Evolutionary conservation across 2,113 vertebrate genomes (phyloP).

Genomic region (Cricetomys ansorgei): DNA sequence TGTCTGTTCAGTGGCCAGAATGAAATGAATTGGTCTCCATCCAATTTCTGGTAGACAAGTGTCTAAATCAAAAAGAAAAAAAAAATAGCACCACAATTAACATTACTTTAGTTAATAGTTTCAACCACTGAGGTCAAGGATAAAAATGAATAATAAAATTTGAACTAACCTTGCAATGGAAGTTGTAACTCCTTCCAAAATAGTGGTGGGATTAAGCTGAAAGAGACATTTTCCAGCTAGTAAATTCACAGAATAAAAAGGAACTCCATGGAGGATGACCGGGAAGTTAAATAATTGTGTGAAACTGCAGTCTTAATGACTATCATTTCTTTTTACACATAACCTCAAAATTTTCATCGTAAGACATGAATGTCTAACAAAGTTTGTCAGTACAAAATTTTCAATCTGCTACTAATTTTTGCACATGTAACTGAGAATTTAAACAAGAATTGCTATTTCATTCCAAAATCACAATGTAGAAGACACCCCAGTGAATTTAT

Average conservation of each 20-base stretch:
- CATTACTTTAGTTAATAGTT: constrained; percentile 78
- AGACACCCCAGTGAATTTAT: background rate
- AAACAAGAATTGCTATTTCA: background rate
- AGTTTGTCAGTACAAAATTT: background rate
- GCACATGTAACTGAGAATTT: background rate
- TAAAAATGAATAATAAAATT: constrained; percentile 73
- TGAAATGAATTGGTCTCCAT: constrained; percentile 77
- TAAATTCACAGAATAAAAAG: constrained; percentile 54
- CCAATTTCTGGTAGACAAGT: constrained; percentile 78
- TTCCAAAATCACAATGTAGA: background rate
- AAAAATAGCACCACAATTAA: constrained; percentile 73
- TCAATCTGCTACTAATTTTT: constrained; percentile 15
- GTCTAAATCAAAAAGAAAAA: constrained; percentile 69
- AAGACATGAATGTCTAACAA: background rate
- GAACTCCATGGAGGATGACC: background rate
- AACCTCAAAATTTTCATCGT: background rate
- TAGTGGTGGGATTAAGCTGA: background rate
- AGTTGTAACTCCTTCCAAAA: constrained; percentile 63
- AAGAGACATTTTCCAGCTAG: background rate
- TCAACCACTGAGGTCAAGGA: constrained; percentile 76
- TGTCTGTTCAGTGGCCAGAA: constrained; percentile 70
- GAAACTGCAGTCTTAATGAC: background rate
- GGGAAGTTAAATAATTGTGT: background rate
- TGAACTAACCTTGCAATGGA: constrained; percentile 68
- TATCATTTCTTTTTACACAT: background rate